phyloP scores from a whole-genome alignment of 1,140 invertebrate species.

The Hermetia illucens region DNA sequence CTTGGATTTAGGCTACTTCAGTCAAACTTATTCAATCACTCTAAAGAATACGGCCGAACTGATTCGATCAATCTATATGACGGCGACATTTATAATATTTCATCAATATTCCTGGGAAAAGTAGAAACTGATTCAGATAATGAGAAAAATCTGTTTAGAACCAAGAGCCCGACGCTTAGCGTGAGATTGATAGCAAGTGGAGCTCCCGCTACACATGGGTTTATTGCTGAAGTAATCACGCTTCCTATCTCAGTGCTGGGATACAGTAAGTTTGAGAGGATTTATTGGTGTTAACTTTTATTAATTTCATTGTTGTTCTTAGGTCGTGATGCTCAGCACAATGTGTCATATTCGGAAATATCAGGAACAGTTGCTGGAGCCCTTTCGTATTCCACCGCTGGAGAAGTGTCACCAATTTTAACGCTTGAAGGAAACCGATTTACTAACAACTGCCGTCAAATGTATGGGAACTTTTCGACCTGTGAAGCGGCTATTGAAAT shows the following conservation, averaged over 20 bases:
- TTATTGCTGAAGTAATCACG: slow-evolving; percentile 93
- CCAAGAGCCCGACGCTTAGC: slow-evolving; percentile 65
- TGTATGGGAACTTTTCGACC: slow-evolving; percentile 92
- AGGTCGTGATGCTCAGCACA: slow-evolving; percentile 87
- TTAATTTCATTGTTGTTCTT: slow-evolving; percentile 18
- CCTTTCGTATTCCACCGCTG: slow-evolving; percentile 73
- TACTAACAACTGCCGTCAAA: slow-evolving; percentile 70
- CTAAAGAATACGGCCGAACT: slow-evolving; percentile 56
- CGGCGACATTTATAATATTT: slow-evolving; percentile 82
- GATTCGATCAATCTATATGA: slow-evolving; percentile 83
- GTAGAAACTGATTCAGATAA: slow-evolving; percentile 52
- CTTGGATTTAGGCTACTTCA: slow-evolving; percentile 84
- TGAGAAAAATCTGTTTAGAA: slow-evolving; percentile 63
- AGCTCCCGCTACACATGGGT: slow-evolving; percentile 83
- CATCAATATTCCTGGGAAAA: slow-evolving; percentile 53
- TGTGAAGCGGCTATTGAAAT: slow-evolving; percentile 68
- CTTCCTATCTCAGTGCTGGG: slow-evolving; percentile 82
- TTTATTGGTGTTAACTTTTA: background rate
- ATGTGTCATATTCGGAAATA: slow-evolving; percentile 74
- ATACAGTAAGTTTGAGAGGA: slow-evolving; percentile 51
- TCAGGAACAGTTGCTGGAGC: slow-evolving; percentile 78
- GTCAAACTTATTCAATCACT: slow-evolving; percentile 87
- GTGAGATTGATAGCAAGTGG: slow-evolving; percentile 89
- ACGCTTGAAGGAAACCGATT: slow-evolving; percentile 82
- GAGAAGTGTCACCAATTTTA: slow-evolving; percentile 89